A percentile compares a stretch with the other conserved stretches of the same genome.
Conservation (phyloP, 2,113 vertebrate species). For the Fregetta grallaria region DNA sequence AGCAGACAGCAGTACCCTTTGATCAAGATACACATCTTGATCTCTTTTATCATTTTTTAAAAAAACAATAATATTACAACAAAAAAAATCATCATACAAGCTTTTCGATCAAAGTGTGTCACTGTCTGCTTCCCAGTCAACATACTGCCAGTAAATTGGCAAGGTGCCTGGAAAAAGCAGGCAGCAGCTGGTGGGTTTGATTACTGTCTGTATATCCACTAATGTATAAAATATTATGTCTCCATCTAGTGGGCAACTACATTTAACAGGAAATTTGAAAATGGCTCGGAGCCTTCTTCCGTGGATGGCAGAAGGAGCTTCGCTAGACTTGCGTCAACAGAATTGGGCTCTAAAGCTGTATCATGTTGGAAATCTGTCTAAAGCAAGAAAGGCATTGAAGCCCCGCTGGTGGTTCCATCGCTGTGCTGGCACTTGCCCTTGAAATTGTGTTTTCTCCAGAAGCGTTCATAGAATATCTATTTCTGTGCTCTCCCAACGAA, state of each 20-base stretch:
- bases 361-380: not conserved
- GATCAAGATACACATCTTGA: constrained; percentile 63
- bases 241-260: constrained; percentile 64
- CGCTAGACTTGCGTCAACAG: not conserved
- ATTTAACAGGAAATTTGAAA: constrained; percentile 3
- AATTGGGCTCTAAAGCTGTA: not conserved
- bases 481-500: not conserved
- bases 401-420: accelerated
- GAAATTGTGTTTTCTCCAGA: not conserved
- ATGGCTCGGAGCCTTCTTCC: not conserved
- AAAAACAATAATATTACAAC: constrained; percentile 61
- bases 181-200: constrained; percentile 64
- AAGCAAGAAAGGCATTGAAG: not conserved
- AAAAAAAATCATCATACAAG: constrained; percentile 65
- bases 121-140: constrained; percentile 69
- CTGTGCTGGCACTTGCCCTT: not conserved
- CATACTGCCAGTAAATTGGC: constrained; percentile 60
- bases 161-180: constrained; percentile 22
- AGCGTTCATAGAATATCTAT: not conserved
- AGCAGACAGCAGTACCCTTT: constrained; percentile 59
- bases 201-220: constrained; percentile 61
- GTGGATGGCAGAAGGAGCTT: not conserved
- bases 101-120: constrained; percentile 68
- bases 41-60: constrained; percentile 55
- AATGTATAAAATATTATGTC: constrained; percentile 48